Evolutionary conservation across 2,113 vertebrate species (phyloP).

Genomic region (Mastomys coucha): DNA sequence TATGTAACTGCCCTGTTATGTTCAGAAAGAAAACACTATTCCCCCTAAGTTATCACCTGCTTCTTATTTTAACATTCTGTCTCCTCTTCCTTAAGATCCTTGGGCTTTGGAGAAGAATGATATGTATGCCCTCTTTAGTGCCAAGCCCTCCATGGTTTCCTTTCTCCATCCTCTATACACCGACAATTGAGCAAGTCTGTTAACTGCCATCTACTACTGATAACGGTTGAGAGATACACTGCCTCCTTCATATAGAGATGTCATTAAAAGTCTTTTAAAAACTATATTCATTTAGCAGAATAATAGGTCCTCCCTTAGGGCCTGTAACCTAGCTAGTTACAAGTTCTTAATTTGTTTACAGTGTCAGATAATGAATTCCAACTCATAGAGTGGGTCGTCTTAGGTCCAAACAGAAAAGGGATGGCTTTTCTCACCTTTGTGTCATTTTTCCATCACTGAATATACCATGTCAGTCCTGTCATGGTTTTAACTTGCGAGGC

Average conservation of each 20-base stretch:
- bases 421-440: not conserved
- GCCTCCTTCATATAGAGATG: not conserved
- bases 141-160: not conserved
- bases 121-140: not conserved
- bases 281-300: not conserved
- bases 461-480: not conserved
- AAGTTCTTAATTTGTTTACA: not conserved
- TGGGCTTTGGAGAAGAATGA: not conserved
- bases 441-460: not conserved
- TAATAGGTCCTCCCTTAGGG: not conserved
- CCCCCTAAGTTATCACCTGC: not conserved
- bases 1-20: not conserved
- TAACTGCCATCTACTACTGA: not conserved
- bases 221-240: not conserved
- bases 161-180: not conserved
- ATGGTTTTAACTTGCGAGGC: not conserved
- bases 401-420: not conserved
- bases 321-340: not conserved
- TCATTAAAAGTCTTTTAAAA: not conserved
- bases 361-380: not conserved
- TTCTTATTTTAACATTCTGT: not conserved
- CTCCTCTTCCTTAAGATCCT: not conserved
- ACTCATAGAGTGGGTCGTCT: not conserved
- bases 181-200: not conserved
- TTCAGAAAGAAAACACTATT: not conserved